These are phyloP conservation scores for Epinephelus lanceolatus DNA, from an alignment of 2,113 vertebrate genomes.

Conservation along the genomic window DNA sequence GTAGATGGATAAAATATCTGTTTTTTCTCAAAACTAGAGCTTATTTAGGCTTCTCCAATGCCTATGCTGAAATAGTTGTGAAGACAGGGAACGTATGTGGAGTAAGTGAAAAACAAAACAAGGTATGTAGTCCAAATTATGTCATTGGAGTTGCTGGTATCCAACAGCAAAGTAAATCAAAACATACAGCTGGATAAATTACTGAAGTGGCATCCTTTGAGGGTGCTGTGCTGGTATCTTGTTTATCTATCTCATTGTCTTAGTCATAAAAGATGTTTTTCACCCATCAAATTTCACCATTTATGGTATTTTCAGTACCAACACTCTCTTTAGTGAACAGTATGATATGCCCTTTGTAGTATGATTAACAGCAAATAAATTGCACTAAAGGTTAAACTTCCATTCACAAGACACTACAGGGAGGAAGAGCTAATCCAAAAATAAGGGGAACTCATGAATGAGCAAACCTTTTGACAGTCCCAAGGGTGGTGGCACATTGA, in stretches of 20 bases:
- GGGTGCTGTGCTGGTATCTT: background rate
- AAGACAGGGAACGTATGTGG: conserved; percentile 6
- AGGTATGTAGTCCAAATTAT: background rate
- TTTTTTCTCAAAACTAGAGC: background rate
- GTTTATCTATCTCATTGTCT: background rate
- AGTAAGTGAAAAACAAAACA: background rate
- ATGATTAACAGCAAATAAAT: conserved; percentile 13
- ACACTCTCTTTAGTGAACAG: background rate
- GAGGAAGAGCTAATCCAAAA: conserved; percentile 18
- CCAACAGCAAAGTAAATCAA: background rate
- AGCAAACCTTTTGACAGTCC: conserved; percentile 26
- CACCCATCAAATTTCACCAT: background rate
- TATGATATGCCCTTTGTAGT: background rate
- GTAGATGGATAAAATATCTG: background rate
- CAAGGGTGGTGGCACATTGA: conserved; percentile 36
- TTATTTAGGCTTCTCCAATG: background rate
- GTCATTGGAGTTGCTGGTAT: background rate
- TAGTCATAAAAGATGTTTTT: conserved; percentile 3
- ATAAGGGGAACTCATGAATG: conserved; percentile 6
- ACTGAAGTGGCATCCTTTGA: conserved; percentile 3
- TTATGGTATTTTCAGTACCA: background rate
- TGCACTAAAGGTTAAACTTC: conserved; percentile 37
- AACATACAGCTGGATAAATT: background rate
- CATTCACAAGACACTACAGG: conserved; percentile 1
- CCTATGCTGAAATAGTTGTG: background rate